A percentile compares a stretch with the other conserved stretches of the same genome.
phyloP scores from a whole-genome alignment of 2,888 invertebrate genomes.

The Gymnocheta viridis region DNA sequence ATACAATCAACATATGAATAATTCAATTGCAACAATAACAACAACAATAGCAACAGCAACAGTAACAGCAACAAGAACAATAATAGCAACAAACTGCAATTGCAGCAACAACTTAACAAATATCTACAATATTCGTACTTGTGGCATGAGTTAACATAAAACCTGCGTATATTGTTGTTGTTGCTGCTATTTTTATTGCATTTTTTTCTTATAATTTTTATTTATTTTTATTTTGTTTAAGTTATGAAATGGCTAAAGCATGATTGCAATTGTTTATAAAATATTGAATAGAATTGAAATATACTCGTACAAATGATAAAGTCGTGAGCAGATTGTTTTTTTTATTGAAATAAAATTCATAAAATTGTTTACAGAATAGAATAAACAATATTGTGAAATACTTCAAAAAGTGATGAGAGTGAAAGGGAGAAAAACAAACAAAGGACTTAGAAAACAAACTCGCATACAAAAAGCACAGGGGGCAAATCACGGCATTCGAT shows the following conservation, averaged over 20 bases:
- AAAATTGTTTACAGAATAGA: conserved; percentile 30
- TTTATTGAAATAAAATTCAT: conserved; percentile 56
- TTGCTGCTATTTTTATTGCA: conserved; percentile 15
- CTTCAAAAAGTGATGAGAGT: background rate
- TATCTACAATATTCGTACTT: conserved; percentile 45
- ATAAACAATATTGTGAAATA: conserved; percentile 49
- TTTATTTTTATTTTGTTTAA: conserved; percentile 39
- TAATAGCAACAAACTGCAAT: conserved; percentile 13
- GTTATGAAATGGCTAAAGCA: conserved; percentile 64
- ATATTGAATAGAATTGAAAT: conserved; percentile 47
- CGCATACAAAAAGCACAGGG: no score
- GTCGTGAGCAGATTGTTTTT: conserved; percentile 59
- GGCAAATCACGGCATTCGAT: no score
- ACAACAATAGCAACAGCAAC: conserved; percentile 27
- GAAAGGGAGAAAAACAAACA: background rate
- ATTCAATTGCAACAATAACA: conserved; percentile 75
- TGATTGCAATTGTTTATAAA: conserved; percentile 67
- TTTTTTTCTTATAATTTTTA: conserved; percentile 29
- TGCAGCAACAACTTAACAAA: conserved; percentile 59
- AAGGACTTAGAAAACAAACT: conserved; percentile 8
- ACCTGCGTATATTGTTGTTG: conserved; percentile 60
- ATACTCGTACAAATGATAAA: conserved; percentile 47
- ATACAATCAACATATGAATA: conserved; percentile 81
- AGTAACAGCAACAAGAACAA: conserved; percentile 35
- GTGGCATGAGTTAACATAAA: conserved; percentile 64